These are phyloP conservation scores for Hemiscyllium ocellatum DNA, from an alignment of 2,113 vertebrate species.

Conservation along the genomic window DNA sequence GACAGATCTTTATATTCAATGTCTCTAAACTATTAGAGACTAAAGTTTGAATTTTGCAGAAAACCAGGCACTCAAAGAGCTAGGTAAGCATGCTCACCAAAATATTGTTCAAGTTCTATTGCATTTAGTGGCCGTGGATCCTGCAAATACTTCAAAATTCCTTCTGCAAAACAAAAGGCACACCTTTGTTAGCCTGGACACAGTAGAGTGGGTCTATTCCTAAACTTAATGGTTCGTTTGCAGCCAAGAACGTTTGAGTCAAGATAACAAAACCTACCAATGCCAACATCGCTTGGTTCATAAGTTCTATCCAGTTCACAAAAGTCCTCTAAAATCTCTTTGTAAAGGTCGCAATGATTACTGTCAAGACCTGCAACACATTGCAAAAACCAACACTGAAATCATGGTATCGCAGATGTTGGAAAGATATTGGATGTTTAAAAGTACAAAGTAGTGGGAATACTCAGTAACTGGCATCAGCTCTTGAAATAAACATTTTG, in stretches of 20 bases:
- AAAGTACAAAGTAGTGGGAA: no score
- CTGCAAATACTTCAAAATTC: slow-evolving; percentile 18
- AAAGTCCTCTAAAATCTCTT: neutral
- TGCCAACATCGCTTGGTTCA: neutral
- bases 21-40: neutral
- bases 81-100: neutral
- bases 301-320: neutral
- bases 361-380: neutral
- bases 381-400: neutral
- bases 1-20: neutral
- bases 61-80: neutral
- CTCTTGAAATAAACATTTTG: no score
- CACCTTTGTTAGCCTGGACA: neutral
- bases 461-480: no score
- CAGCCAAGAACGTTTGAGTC: neutral
- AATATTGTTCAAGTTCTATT: slow-evolving; percentile 18
- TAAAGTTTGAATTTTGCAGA: no score
- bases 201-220: neutral
- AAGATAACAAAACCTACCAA: neutral
- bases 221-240: neutral
- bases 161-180: neutral
- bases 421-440: neutral
- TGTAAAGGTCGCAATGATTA: neutral
- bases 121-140: slow-evolving; percentile 13
- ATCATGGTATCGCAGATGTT: neutral